Evolutionary conservation across 2,888 invertebrate species (phyloP), one percentile per base, ranked within the genome.

Genomic region (Peribatodes rhomboidaria): DNA sequence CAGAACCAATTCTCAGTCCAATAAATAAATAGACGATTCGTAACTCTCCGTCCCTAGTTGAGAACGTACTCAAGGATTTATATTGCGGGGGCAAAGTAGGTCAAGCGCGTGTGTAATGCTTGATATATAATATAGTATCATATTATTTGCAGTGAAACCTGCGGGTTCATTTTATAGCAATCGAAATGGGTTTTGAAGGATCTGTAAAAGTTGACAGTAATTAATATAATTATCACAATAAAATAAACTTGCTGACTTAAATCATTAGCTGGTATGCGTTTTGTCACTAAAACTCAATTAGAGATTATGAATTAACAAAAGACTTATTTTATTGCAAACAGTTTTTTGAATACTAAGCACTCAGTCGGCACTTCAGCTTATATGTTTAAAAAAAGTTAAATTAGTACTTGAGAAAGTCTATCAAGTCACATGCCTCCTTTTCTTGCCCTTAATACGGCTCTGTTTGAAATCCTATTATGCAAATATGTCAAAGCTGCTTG

Each of bases 401-500:
- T n/a, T n/a, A n/a, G n/a, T n/a, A n/a, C n/a, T n/a, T n/a, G n/a
- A 27, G 6, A 35, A 35, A 35, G 10, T 35, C 6, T 6, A n/a
- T 9, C 16, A 9, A 16, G 7, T 2, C 2, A 13, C 22, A 1
- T n/a, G 13, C 31, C 42, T n/a, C 11, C 35, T 16, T 13, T 42
- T 27, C 27, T 7, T n/a, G 10, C 14, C 39, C 49, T 53, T 13
- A 35, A 13, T 41, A 20, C 22, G 16, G 8, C 44, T 27, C 60
- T 31, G 60, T 57, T 33, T 56, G 73, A 89, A 90, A 89, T 89
- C 89, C 88, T 89, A 88, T 89, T 90, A 90, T 91, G 92, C 86
- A 90, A 91, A 91, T 91, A 88, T 85, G 81, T 86, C 83, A 87
- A 89, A 88, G 87, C 85, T 75, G 79, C 81, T 82, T 86, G 85